Conservation (phyloP, 2,797 vertebrate species). For the Hippopotamyrus pictus region DNA sequence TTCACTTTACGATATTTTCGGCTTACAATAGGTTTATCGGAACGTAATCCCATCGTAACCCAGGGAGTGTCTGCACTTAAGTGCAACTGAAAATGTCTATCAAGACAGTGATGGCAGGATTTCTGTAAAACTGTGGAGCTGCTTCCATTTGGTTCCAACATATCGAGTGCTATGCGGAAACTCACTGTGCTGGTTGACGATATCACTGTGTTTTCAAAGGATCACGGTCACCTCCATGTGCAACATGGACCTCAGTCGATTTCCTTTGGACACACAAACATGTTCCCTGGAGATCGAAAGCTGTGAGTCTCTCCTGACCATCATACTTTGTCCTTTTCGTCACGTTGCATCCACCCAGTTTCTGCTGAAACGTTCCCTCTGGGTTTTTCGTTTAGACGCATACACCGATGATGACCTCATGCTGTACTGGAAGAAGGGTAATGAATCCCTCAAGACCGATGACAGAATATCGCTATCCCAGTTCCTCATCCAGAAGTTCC, state of each 20-base stretch:
- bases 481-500: conserved; percentile 97
- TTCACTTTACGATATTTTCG: background rate
- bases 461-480: conserved; percentile 93
- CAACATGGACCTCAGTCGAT: conserved; percentile 97
- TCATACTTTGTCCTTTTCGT: background rate
- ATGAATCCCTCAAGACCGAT: conserved; percentile 89
- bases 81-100: background rate
- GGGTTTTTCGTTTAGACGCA: conserved; percentile 67
- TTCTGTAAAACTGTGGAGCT: background rate
- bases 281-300: conserved; percentile 96
- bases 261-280: conserved; percentile 92
- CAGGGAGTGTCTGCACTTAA: background rate
- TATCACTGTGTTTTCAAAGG: conserved; percentile 52
- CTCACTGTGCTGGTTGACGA: too few relatives aligned
- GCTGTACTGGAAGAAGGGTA: conserved; percentile 97
- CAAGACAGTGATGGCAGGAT: background rate
- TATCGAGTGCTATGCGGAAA: background rate
- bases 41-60: background rate
- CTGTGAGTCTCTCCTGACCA: conserved; percentile 71
- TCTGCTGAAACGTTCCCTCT: background rate
- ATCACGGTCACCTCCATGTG: conserved; percentile 97
- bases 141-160: background rate
- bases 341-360: background rate
- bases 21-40: background rate
- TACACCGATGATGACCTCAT: conserved; percentile 96